Base-by-base conservation (phyloP, 2,113 vertebrate genomes). In the Dascyllus trimaculatus region DNA sequence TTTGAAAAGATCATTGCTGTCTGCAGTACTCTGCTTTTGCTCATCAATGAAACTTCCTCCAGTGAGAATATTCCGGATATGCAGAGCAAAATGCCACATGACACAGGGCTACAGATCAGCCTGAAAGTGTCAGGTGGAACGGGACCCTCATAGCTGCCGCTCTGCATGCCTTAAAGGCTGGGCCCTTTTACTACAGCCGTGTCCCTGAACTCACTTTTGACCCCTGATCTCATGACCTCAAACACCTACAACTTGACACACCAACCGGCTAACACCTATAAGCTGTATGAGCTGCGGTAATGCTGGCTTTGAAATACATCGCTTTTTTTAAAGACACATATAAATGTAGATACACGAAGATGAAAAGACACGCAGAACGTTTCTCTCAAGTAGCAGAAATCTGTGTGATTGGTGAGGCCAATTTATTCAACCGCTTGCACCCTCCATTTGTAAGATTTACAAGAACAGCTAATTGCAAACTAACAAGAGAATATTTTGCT, bases 161-260 rank as follows among this genome's bases (percentile, higher is more conserved):
- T 70, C 71, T 82, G 46, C 71, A 63, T 66, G 6, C 57, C 69
- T 70, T 29, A 32, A 40, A 64, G 59, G 67, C 43, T 40, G 35
- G 5, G 5, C 10, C 4, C 22, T 81, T 76, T 72, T 73, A 59
- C 52, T 38, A 51, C 13, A 75, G 38, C 49, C 17, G 32, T 70
- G 58, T 54, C 68, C 85, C 71, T 81, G 21, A 75, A 66, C 61
- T 68, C 69, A 75, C 62, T 60, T 76, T 63, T 85, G 58, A 84
- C 79, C 49, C 29, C 22, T 63, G n/a, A 61, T 57, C 76, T 38
- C 11, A 40, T 65, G 46, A 67, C 29, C 40, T 29, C 25, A 52
- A 35, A 71, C 40, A 48, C 54, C 58, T 80, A 22, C 46, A 82
- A 32, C 24, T 49, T 68, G 52, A 60, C 81, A 58, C n/a, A 63